These are phyloP conservation scores for rat (Rattus norvegicus) DNA, from an alignment of 2,113 vertebrate species.

Conservation along the genomic window DNA sequence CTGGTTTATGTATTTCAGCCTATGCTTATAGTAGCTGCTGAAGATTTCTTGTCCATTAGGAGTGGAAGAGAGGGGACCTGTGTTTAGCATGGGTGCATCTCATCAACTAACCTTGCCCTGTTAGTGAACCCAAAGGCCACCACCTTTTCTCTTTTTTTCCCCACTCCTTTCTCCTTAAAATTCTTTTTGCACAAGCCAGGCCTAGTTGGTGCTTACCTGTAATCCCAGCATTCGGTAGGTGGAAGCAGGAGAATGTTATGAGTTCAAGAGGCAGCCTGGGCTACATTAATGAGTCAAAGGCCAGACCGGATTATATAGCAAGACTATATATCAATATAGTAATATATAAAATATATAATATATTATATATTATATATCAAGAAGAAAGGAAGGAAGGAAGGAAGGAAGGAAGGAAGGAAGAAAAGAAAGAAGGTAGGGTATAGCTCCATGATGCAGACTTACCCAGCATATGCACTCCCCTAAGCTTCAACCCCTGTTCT, in stretches of 20 bases:
- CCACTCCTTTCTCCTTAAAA: not conserved
- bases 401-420: too few relatives aligned
- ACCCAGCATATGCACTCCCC: too few relatives aligned
- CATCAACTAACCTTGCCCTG: not conserved
- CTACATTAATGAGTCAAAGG: not conserved
- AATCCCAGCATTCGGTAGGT: not conserved
- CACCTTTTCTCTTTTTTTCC: fast-evolving
- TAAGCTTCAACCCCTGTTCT: not conserved
- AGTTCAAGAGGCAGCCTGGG: not conserved
- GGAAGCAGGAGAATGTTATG: not conserved
- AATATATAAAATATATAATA: too few relatives aligned
- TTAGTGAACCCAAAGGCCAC: too few relatives aligned
- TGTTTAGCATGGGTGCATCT: not conserved
- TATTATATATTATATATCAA: not conserved
- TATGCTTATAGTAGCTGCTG: not conserved
- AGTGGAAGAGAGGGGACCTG: not conserved
- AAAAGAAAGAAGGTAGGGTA: not conserved
- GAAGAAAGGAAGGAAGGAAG: not conserved
- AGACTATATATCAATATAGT: not conserved
- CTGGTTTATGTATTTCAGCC: not conserved
- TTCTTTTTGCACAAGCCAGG: not conserved
- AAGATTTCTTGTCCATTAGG: not conserved
- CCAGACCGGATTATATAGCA: not conserved
- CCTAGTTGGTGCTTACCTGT: not conserved
- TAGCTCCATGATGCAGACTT: not conserved